Conservation (phyloP, 2,888 invertebrate species). For the Stomorhina lunata region DNA sequence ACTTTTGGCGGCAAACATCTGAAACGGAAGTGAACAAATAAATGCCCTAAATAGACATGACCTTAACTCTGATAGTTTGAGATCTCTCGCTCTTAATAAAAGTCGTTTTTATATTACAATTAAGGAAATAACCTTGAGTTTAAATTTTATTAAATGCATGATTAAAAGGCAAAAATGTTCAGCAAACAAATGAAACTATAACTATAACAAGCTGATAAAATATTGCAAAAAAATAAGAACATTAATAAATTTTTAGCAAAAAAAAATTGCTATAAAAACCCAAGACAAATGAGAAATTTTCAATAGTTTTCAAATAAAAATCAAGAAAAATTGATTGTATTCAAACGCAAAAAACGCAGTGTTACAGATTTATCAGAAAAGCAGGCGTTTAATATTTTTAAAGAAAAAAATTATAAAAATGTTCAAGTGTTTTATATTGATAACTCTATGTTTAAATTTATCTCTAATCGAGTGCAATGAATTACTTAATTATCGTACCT, state of each 20-base stretch:
- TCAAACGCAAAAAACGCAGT: slow-evolving; percentile 28
- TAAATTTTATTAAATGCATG: slow-evolving; percentile 34
- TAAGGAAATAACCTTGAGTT: slow-evolving; percentile 62
- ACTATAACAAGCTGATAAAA: slow-evolving; percentile 41
- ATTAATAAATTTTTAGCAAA: not conserved
- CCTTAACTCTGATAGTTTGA: slow-evolving; percentile 43
- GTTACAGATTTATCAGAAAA: slow-evolving; percentile 12
- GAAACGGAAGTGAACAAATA: slow-evolving; percentile 47
- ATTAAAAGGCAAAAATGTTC: slow-evolving; percentile 42
- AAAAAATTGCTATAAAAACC: slow-evolving; percentile 48
- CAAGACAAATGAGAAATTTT: not conserved
- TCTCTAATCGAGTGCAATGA: slow-evolving; percentile 15
- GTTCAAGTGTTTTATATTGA: slow-evolving; percentile 29
- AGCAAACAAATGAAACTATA: slow-evolving; percentile 11
- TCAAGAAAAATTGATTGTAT: slow-evolving; percentile 43
- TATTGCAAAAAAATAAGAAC: not conserved
- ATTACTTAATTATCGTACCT: slow-evolving; percentile 66
- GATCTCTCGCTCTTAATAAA: not conserved
- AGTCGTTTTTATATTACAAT: slow-evolving; percentile 44
- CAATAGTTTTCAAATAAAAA: slow-evolving; percentile 45
- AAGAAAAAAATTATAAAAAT: slow-evolving; percentile 25
- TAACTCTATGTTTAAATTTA: slow-evolving; percentile 16
- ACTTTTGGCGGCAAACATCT: slow-evolving; percentile 17
- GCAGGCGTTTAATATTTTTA: slow-evolving; percentile 44
- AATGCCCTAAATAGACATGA: not conserved